Evolutionary conservation across 64 coral and sea anemone genomes (phyloP).

Genomic region (Montipora capricornis): DNA sequence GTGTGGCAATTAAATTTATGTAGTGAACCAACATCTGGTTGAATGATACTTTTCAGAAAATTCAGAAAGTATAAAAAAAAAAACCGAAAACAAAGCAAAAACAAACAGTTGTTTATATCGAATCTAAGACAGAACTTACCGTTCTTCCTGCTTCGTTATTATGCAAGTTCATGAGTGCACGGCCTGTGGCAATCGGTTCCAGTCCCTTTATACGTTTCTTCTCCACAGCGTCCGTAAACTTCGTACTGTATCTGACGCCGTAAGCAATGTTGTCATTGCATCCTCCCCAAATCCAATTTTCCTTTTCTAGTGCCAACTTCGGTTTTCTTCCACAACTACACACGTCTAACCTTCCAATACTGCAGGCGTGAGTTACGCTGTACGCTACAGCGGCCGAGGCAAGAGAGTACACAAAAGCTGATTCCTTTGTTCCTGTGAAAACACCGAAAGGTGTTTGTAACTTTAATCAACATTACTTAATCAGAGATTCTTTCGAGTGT

Average conservation of each 20-base stretch:
- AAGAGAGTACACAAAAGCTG: conserved; percentile 72
- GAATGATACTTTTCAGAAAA: too few species aligned
- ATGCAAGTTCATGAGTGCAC: conserved; percentile 77
- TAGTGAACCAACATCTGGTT: too few species aligned
- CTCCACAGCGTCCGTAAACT: conserved; percentile 66
- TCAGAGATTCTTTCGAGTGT: conserved; percentile 54
- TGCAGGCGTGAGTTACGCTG: conserved; percentile 87
- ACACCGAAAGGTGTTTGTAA: not conserved
- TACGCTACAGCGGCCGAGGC: conserved; percentile 82
- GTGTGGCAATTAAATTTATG: too few species aligned
- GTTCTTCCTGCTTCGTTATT: conserved; percentile 80
- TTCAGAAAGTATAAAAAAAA: too few species aligned
- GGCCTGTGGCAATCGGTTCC: not conserved
- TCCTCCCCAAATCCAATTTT: conserved; percentile 82
- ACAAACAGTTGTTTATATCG: not conserved
- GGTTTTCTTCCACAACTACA: conserved; percentile 81
- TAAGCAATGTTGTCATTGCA: conserved; percentile 90
- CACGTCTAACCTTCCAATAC: conserved; percentile 61
- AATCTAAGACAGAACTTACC: conserved; percentile 45
- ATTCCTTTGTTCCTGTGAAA: conserved; percentile 86
- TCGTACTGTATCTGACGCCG: conserved; percentile 78
- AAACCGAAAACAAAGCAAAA: not conserved
- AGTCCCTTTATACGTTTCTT: conserved; percentile 5
- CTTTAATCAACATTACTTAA: not conserved
- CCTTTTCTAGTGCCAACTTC: conserved; percentile 68